A percentile compares a stretch with the other conserved stretches of the same genome.
These are phyloP conservation scores for Microtus oregoni DNA, from an alignment of 2,113 vertebrate species.

Conservation along the genomic window DNA sequence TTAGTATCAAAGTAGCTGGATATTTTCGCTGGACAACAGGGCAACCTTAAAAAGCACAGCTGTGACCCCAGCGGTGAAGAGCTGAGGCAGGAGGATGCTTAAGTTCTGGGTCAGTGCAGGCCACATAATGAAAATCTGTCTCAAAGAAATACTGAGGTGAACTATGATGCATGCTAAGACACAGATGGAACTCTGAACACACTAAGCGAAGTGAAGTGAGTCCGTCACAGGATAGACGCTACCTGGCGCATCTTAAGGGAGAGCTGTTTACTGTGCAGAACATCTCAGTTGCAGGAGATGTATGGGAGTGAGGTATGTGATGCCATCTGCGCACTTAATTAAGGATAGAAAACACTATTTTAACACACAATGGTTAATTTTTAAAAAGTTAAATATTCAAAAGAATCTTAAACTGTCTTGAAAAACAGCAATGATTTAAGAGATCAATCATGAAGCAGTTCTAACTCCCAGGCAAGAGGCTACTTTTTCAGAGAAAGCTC, in stretches of 20 bases:
- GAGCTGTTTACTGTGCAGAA: not conserved
- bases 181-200: not conserved
- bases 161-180: not conserved
- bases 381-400: not conserved
- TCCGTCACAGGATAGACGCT: not conserved
- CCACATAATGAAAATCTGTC: not conserved
- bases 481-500: not conserved
- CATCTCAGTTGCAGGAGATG: not conserved
- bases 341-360: not conserved
- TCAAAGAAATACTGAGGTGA: not conserved
- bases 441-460: not conserved
- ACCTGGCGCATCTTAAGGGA: no score
- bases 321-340: not conserved
- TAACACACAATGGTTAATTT: not conserved
- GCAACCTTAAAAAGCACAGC: not conserved
- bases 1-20: not conserved
- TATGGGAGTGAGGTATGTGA: not conserved
- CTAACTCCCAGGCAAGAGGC: not conserved
- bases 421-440: not conserved
- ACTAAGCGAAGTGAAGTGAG: not conserved
- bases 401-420: not conserved
- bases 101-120: not conserved
- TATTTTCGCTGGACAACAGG: not conserved
- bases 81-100: not conserved
- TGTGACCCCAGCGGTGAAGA: not conserved